phyloP scores from a whole-genome alignment of 1,140 invertebrate genomes.

The Drosophila pallidifrons region DNA sequence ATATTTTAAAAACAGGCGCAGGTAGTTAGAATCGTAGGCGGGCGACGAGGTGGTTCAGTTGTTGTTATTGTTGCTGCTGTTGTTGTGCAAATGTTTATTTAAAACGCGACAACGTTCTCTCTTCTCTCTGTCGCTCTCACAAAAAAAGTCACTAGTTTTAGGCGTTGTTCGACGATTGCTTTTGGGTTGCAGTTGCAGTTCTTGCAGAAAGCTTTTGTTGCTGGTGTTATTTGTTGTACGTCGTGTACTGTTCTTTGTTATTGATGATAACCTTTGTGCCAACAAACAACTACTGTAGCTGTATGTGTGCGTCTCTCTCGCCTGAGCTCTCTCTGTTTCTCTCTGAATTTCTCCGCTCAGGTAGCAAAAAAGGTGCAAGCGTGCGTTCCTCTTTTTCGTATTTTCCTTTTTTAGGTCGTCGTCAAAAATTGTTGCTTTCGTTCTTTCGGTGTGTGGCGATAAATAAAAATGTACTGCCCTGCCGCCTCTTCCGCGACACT shows the following conservation, averaged over 20 bases:
- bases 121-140: conserved; percentile 37
- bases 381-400: conserved; percentile 32
- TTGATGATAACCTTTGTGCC: conserved; percentile 60
- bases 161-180: conserved; percentile 82
- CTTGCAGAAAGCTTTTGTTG: conserved; percentile 61
- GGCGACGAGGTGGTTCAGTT: conserved; percentile 47
- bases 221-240: conserved; percentile 31
- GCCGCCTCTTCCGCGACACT: conserved; percentile 17
- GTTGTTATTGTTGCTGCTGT: conserved; percentile 28
- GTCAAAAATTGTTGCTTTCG: conserved; percentile 56
- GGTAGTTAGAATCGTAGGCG: conserved; percentile 43
- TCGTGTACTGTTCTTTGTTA: conserved; percentile 50
- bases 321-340: conserved; percentile 13
- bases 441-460: conserved; percentile 13
- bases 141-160: conserved; percentile 75
- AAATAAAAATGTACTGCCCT: conserved; percentile 43
- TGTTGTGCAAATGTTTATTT: conserved; percentile 58
- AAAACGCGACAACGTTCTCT: conserved; percentile 43
- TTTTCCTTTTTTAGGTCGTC: conserved; percentile 28
- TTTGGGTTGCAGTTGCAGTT: conserved; percentile 76
- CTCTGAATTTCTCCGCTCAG: conserved; percentile 36
- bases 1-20: conserved; percentile 42
- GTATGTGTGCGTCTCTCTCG: conserved; percentile 29
- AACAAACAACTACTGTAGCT: conserved; percentile 38
- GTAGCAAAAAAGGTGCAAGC: conserved; percentile 50